Evolutionary conservation across 2,113 vertebrate genomes (phyloP).

Genomic region (Takifugu bimaculatus): DNA sequence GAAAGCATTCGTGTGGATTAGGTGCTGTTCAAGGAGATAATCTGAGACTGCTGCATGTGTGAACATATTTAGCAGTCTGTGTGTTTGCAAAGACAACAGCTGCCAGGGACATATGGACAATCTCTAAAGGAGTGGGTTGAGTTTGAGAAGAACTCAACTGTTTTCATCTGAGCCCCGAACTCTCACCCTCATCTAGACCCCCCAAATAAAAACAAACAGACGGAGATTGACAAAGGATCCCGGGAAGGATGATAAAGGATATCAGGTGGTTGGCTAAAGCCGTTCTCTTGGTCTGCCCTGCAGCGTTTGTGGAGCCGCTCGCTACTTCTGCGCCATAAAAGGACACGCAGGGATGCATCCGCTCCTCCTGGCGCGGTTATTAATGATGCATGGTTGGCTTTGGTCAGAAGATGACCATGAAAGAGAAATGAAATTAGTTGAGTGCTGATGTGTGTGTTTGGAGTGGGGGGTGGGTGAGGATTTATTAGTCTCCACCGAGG

Average conservation of each 20-base stretch:
- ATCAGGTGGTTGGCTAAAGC: conserved; percentile 11
- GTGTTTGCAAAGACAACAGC: conserved; percentile 17
- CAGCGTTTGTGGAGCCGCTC: conserved; percentile 19
- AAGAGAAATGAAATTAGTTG: conserved; percentile 15
- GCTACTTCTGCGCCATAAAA: conserved; percentile 16
- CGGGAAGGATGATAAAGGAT: background rate
- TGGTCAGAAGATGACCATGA: conserved; percentile 28
- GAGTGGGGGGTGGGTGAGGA: background rate
- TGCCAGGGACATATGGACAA: conserved; percentile 14
- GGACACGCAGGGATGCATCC: conserved; percentile 1
- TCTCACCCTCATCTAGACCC: background rate
- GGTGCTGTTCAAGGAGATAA: conserved; percentile 44
- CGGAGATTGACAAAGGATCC: background rate
- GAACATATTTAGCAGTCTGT: conserved; percentile 29
- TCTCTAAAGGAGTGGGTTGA: background rate
- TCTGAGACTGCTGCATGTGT: conserved; percentile 37
- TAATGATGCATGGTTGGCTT: conserved; percentile 30
- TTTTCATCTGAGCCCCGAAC: background rate
- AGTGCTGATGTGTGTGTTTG: conserved; percentile 34
- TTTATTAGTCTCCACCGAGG: conserved; percentile 43
- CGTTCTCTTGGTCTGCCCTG: conserved; percentile 19
- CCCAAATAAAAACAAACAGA: background rate
- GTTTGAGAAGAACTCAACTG: too few relatives aligned
- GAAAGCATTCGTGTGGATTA: conserved; percentile 41
- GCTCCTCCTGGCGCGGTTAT: conserved; percentile 9